Percentiles rank a stretch among this genome's conserved stretches.
phyloP scores from a whole-genome alignment of 1,140 invertebrate genomes.

The Trichonephila clavipes region DNA sequence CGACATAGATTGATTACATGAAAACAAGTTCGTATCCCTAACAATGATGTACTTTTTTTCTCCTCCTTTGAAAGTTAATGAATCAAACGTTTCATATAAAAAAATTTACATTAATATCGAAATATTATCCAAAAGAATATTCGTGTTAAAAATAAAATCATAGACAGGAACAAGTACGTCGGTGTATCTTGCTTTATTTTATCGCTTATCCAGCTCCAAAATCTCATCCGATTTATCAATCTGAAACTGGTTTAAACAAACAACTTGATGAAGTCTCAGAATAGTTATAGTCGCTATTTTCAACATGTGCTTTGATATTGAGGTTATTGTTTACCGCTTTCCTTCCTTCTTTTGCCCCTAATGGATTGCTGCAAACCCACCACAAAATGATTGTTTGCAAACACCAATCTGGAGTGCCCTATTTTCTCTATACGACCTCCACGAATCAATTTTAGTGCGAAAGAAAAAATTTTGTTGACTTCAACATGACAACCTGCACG shows the following conservation, averaged over 20 bases:
- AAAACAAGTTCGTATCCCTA: too few species aligned
- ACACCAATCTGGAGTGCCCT: neutral
- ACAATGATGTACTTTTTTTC: too few species aligned
- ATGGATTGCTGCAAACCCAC: slow-evolving; percentile 11
- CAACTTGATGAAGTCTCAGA: neutral
- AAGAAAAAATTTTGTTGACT: neutral
- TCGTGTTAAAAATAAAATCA: too few species aligned
- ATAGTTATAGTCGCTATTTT: neutral
- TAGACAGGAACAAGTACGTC: too few species aligned
- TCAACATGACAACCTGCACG: slow-evolving; percentile 21
- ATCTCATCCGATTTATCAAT: neutral
- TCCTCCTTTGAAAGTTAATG: too few species aligned
- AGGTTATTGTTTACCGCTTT: neutral
- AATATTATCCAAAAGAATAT: too few species aligned
- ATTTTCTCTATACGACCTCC: neutral
- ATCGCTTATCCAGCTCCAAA: neutral
- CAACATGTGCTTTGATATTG: neutral
- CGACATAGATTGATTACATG: too few species aligned
- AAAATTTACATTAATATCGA: too few species aligned
- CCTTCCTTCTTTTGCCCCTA: neutral
- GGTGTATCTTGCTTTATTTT: too few species aligned
- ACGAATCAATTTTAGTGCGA: neutral
- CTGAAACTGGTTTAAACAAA: neutral
- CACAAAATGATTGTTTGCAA: slow-evolving; percentile 26
- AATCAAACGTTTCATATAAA: too few species aligned